Conservation (phyloP, 2,888 invertebrate genomes). For the Lissonota sp. region DNA sequence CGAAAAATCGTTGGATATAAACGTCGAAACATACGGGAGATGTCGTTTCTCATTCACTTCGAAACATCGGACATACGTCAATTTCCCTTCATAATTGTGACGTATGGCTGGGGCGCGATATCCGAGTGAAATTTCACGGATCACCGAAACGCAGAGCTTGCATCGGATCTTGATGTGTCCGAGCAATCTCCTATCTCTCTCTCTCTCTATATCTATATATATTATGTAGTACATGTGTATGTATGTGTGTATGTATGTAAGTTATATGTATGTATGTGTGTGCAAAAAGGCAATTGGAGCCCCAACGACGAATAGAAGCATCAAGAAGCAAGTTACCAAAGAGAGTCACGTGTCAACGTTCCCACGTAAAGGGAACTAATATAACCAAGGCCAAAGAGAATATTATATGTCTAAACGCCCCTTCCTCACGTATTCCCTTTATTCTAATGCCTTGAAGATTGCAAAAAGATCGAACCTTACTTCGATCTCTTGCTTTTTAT, state of each 20-base stretch:
- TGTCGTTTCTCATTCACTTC: conserved; percentile 48
- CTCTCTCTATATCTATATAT: conserved; percentile 41
- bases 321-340: conserved; percentile 43
- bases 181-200: conserved; percentile 14
- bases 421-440: conserved; percentile 48
- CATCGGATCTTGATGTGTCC: conserved; percentile 22
- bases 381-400: conserved; percentile 47
- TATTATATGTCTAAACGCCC: conserved; percentile 39
- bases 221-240: not conserved
- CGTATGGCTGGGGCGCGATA: conserved; percentile 68
- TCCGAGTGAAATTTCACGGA: conserved; percentile 75
- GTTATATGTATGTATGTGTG: conserved; percentile 28
- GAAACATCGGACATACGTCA: conserved; percentile 73
- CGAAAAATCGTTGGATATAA: conserved; percentile 74
- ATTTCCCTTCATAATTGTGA: conserved; percentile 76
- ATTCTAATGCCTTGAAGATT: conserved; percentile 40
- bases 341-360: conserved; percentile 73
- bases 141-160: conserved; percentile 67
- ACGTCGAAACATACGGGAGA: conserved; percentile 59
- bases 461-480: conserved; percentile 7
- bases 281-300: conserved; percentile 17
- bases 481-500: too few species aligned
- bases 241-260: conserved; percentile 1
- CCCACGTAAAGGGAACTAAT: conserved; percentile 71
- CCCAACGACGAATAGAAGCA: conserved; percentile 23